Evolutionary conservation across 2,113 vertebrate genomes (phyloP), one percentile per base, ranked within the genome.

Genomic region (Dinomys branickii): DNA sequence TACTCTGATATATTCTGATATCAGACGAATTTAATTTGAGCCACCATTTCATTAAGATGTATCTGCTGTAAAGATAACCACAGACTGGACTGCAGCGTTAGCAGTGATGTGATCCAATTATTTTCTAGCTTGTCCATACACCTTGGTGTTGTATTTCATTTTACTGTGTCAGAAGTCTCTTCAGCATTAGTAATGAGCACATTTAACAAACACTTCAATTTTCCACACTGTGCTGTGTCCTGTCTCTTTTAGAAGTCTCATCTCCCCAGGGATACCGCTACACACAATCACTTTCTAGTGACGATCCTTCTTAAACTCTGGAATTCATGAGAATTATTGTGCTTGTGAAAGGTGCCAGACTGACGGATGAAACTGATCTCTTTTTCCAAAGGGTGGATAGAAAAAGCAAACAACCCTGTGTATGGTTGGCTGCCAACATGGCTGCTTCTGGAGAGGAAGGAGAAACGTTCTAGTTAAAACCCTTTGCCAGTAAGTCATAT

Each of bases 291-390:
- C 56, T 96, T 88, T 73, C 87, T 86, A 95, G 81, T 69, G 90
- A 96, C 93, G 63, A 91, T 59, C 73, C 8, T 63, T 85, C 78
- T 71, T 85, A 63, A 47, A 81, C 80, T 90, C 84, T 83, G 63
- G 61, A 75, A 58, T 91, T 67, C 35, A n/a, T 38, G 59, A 82
- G 81, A 77, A 86, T 84, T 92, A 85, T 71, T 84, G 47, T 69
- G 38, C 58, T 73, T 94, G 17, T 85, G 65, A 92, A 88, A 96
- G 44, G 35, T 54, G 71, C 90, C 84, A 38, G 58, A 20, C 1
- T 56, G 78, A 87, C 94, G 98, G 82, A 88, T 92, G 30, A 96
- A 91, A 93, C 63, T 63, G 63, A 77, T 90, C 80, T 95, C 77
- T 95, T 88, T 96, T 75, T 81, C 69, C 85, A 71, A 61, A 59